A percentile compares a stretch with the other conserved stretches of the same genome.
phyloP scores from a whole-genome alignment of 2,113 vertebrate genomes.

The Calidris pugnax region DNA sequence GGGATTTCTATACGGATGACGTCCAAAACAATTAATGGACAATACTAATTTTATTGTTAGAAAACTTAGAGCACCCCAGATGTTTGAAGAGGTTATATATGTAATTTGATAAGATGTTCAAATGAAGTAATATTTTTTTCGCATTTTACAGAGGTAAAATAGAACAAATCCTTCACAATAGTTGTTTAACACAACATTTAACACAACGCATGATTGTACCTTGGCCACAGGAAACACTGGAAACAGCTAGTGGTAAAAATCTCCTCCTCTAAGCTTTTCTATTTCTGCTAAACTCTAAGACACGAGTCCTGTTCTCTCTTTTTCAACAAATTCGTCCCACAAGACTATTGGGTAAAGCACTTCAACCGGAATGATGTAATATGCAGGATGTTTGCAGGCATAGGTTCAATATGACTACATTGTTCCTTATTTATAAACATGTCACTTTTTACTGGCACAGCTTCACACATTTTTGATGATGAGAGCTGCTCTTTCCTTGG shows the following conservation, averaged over 20 bases:
- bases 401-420: neutral
- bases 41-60: neutral
- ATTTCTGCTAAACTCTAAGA: neutral
- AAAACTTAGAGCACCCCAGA: neutral
- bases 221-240: neutral
- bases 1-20: neutral
- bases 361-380: slow-evolving; percentile 12
- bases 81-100: neutral
- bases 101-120: neutral
- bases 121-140: neutral
- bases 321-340: slow-evolving; percentile 6
- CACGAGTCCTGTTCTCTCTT: neutral
- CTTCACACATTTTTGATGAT: slow-evolving; percentile 44
- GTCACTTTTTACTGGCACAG: slow-evolving; percentile 46
- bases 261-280: neutral
- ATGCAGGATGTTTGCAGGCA: slow-evolving; percentile 29
- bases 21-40: neutral
- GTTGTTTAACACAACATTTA: neutral
- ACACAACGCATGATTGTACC: neutral
- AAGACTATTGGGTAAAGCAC: neutral
- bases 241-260: neutral
- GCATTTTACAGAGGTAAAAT: neutral
- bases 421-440: slow-evolving; percentile 61
- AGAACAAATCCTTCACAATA: neutral
- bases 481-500: slow-evolving; percentile 45